Evolutionary conservation across 1,140 invertebrate species (phyloP), one percentile per base, ranked within the genome.

Genomic region (Bursaphelenchus mucronatus): DNA sequence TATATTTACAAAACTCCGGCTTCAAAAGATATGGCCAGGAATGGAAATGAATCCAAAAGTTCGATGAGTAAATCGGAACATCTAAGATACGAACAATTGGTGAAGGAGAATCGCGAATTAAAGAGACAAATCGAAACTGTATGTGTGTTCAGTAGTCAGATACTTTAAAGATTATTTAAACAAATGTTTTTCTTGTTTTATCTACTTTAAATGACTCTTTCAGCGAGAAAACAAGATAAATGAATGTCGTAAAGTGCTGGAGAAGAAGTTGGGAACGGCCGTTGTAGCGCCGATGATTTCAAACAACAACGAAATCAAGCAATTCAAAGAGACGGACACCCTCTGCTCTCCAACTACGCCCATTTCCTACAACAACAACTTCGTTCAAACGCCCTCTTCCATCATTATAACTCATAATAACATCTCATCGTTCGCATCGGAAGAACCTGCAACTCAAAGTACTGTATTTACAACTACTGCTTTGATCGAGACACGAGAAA

Each of bases 41-140:
- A 79, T 81, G 83, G 55, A 44, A 21, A 58, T 41, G 63, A 51
- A 9, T 43, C 21, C 15, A 17, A 19, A 3, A 62, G 39, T 8
- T 58, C 63, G 15, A 55, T 76, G 19, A 67, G 68, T 19, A 63
- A 66, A 46, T 58, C 66, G 1, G 92, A 96, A 74, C 93, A 97
- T 80, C 93, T 97, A 82, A 86, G 88, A 53, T 94, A 94, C 82
- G 88, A 92, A 76, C 92, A 93, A 78, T 83, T 97, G n/a, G 83
- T 95, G 10, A 87, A 86, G 54, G 94, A 97, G 84, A 98, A 97
- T 83, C 92, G 95, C 78, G 91, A 96, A 81, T 85, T 97, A 53
- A 92, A 95, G 83, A 89, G 90, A 84, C 87, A 95, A 54, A 95
- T 97, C 78, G 87, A 90, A 72, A 88, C 89, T 86, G 93, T 94